Percentiles rank a stretch among this genome's conserved stretches.
These are phyloP conservation scores for Nasonovia ribisnigri DNA, from an alignment of 2,888 invertebrate genomes.

Conservation along the genomic window DNA sequence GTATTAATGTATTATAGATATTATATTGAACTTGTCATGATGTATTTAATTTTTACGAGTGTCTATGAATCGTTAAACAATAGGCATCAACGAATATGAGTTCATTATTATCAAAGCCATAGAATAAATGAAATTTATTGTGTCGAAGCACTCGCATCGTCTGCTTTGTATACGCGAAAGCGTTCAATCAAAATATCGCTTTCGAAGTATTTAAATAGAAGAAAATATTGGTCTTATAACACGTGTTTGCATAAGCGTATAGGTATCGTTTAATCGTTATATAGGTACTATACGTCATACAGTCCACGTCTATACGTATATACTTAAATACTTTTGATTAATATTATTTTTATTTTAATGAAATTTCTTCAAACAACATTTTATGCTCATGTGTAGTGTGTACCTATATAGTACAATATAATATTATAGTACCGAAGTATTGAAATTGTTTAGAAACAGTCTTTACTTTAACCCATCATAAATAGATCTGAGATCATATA, in stretches of 20 bases:
- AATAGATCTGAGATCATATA: neutral
- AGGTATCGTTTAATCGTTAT: neutral
- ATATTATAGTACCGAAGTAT: neutral
- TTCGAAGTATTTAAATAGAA: neutral
- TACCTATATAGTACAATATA: neutral
- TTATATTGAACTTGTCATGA: slow-evolving; percentile 39
- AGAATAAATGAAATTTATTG: neutral
- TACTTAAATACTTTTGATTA: neutral
- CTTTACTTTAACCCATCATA: neutral
- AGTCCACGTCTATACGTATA: neutral
- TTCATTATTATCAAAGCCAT: neutral
- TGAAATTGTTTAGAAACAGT: neutral
- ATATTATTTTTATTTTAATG: neutral
- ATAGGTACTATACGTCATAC: neutral
- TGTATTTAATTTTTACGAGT: slow-evolving; percentile 29
- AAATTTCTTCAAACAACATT: neutral
- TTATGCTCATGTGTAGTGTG: neutral
- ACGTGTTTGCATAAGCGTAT: neutral
- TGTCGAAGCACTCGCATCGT: neutral
- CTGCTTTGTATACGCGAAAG: neutral
- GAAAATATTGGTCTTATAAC: neutral
- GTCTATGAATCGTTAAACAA: slow-evolving; percentile 36
- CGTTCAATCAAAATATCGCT: slow-evolving; percentile 27
- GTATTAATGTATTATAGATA: slow-evolving; percentile 6
- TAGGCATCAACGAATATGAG: neutral